A percentile compares a stretch with the other conserved stretches of the same genome.
phyloP scores from a whole-genome alignment of 1,140 invertebrate species.

The Tetramorium parvispinum region DNA sequence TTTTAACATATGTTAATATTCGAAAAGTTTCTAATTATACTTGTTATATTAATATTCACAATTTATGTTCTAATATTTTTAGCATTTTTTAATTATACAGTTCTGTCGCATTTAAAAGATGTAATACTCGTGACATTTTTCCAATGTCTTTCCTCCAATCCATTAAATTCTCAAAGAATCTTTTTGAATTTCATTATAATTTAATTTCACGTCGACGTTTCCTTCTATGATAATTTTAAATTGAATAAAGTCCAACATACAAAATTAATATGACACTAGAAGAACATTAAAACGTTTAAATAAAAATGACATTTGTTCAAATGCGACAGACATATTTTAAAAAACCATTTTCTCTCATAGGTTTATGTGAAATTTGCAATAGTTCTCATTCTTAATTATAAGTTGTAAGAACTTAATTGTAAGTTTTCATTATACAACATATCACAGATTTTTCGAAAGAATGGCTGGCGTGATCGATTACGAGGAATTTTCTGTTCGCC shows the following conservation, averaged over 20 bases:
- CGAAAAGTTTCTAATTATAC: no score
- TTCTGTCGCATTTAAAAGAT: not conserved
- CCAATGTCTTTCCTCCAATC: not conserved
- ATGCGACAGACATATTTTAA: not conserved
- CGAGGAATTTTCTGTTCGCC: conserved; percentile 37
- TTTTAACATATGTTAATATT: not conserved
- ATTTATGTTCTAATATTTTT: not conserved
- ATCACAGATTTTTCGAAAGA: conserved; percentile 2
- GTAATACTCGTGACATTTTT: not conserved
- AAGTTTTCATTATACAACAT: not conserved
- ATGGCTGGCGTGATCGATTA: conserved; percentile 1
- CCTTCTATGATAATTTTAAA: not conserved
- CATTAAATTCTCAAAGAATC: not conserved
- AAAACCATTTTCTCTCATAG: not conserved
- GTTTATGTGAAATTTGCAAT: not conserved
- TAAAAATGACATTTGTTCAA: not conserved
- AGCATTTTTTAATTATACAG: not conserved
- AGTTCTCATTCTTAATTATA: not conserved
- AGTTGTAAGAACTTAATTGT: not conserved
- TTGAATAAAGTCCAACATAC: not conserved
- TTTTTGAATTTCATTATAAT: not conserved
- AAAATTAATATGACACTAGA: not conserved
- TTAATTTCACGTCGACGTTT: not conserved
- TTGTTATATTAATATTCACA: no score
- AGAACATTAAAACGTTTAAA: not conserved